Base-by-base conservation (phyloP, 2,888 invertebrate genomes). In the Drosophila prolongata region DNA sequence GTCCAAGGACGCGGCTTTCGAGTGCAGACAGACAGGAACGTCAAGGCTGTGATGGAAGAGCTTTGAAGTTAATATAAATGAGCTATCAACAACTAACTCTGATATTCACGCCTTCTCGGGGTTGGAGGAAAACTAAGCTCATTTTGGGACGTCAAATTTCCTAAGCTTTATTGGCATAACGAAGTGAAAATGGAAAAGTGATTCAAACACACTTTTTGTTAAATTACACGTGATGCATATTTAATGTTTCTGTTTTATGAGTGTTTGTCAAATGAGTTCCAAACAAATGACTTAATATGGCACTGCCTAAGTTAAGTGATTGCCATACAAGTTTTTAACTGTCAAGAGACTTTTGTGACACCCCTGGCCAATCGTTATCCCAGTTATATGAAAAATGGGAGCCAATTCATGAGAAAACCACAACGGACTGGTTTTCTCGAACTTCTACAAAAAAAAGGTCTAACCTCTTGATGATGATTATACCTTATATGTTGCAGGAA, bases 391-490 rank as follows among this genome's bases (percentile, higher is more conserved):
- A 42, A 6, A 62, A 42, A 62, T 40, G 47, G 49, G 16, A 64
- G 42, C 40, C 65, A 42, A 49, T 64, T 64, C 47, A 11, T 16
- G 11, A 19, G n/a, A 16, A 42, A 40, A 35, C 62, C 62, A 30
- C 47, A 34, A 16, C 10, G 40, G 34, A 34, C 47, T 40, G 64
- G 62, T 24, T 62, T 13, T 10, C 37, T 43, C 44, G 44, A 56
- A 40, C 42, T 42, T 35, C 35, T 19, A 35, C 35, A 27, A 47
- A 61, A 61, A 61, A 64, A 47, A 27, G 65, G 62, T 47, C 42
- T 35, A 43, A 27, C 27, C 65, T 42, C 62, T 42, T 64, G 62
- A 64, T 64, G 62, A 64, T 64, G 65, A 64, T 64, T 64, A 64
- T 46, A 56, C 65, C 62, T 64, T 64, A 64, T 64, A 64, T 65